phyloP scores from a whole-genome alignment of 2,888 invertebrate species.

The Caenorhabditis sp. region DNA sequence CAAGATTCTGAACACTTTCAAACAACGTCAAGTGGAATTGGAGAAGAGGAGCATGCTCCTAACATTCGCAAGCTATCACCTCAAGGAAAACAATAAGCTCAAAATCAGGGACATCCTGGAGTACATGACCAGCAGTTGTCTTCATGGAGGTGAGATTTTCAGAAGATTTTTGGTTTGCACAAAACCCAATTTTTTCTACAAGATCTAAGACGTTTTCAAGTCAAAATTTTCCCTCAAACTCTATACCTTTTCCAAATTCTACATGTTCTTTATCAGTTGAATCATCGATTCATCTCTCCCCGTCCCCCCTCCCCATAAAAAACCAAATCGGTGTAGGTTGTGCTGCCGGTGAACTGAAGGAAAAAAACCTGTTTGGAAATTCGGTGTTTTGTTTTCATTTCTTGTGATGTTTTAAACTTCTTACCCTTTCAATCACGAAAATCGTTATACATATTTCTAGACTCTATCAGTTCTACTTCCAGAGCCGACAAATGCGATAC shows the following conservation, averaged over 20 bases:
- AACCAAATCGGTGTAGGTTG: neutral
- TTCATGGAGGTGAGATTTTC: neutral
- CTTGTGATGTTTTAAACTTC: neutral
- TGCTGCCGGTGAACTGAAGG: neutral
- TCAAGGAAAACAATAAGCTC: neutral
- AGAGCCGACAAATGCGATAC: neutral
- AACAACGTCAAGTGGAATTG: neutral
- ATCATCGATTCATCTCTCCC: neutral
- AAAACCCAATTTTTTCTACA: neutral
- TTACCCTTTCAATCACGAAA: neutral
- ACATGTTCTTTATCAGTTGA: too few species aligned
- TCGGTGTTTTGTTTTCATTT: neutral
- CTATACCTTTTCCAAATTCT: too few species aligned
- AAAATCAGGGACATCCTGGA: slow-evolving; percentile 3
- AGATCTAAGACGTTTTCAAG: neutral
- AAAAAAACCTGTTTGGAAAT: neutral
- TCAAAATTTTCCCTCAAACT: too few species aligned
- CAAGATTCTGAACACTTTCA: slow-evolving; percentile 1
- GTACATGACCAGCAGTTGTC: neutral
- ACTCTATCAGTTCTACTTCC: neutral
- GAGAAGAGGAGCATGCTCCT: neutral
- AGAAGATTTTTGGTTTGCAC: too few species aligned
- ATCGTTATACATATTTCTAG: neutral
- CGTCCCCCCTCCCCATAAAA: neutral
- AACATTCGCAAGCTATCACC: neutral